Conservation (phyloP, 2,113 vertebrate species). For the Guaruba guarouba region DNA sequence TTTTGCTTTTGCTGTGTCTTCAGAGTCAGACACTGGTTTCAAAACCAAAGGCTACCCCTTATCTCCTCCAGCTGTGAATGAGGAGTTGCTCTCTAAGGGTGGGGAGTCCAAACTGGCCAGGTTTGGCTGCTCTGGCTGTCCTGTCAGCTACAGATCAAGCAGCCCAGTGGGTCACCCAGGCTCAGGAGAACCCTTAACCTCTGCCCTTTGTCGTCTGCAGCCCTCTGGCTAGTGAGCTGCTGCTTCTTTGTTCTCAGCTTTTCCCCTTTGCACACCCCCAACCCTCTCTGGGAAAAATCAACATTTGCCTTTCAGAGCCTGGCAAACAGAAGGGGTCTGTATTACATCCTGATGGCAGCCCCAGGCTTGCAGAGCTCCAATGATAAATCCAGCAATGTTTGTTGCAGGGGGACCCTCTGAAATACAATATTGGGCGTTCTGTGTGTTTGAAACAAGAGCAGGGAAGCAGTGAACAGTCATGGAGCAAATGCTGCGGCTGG, state of each 20-base stretch:
- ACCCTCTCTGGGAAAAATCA: constrained; percentile 61
- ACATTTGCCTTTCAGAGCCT: constrained; percentile 58
- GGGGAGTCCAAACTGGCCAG: neutral
- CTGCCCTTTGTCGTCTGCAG: neutral
- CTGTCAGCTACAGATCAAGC: neutral
- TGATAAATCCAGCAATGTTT: constrained; percentile 7
- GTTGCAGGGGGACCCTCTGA: neutral
- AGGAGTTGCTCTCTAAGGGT: neutral
- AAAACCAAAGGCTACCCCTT: neutral
- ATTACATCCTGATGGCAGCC: constrained; percentile 45
- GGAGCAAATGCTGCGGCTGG: neutral
- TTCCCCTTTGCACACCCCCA: neutral
- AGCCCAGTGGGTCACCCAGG: neutral
- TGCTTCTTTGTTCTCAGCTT: neutral
- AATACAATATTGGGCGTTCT: neutral
- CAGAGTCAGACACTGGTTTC: neutral
- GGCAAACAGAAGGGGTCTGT: constrained; percentile 49
- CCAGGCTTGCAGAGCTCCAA: neutral
- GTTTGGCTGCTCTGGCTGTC: neutral
- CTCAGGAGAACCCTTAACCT: neutral
- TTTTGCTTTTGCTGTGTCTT: neutral
- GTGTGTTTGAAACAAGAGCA: neutral
- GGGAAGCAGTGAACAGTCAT: neutral
- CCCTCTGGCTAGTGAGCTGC: neutral
- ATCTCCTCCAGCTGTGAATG: neutral